Evolutionary conservation across 2,888 invertebrate species (phyloP).

Genomic region (Corythucha ciliata): DNA sequence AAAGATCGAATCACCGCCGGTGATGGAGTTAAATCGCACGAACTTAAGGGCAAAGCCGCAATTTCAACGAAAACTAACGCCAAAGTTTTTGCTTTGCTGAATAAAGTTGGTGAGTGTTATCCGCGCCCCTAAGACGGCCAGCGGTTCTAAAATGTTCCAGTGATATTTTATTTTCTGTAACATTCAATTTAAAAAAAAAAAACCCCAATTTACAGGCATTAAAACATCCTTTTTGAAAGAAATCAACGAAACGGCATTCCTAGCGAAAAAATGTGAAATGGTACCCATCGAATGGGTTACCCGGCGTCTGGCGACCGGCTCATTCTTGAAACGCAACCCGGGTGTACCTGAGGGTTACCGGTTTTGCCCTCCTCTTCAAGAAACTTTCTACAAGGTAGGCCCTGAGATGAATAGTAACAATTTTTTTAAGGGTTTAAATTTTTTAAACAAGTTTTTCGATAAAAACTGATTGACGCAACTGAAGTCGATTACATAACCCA

Average conservation of each 20-base stretch:
- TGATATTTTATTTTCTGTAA: too few species aligned
- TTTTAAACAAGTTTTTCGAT: too few species aligned
- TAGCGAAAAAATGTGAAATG: conserved; percentile 90
- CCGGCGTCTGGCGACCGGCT: conserved; percentile 87
- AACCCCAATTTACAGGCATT: conserved; percentile 53
- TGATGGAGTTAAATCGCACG: conserved; percentile 86
- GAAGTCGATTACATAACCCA: too few species aligned
- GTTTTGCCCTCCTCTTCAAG: conserved; percentile 67
- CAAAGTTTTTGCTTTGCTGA: conserved; percentile 76
- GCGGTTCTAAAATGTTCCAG: conserved; percentile 49
- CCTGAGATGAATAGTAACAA: too few species aligned
- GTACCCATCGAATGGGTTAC: conserved; percentile 98
- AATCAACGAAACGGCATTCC: conserved; percentile 67
- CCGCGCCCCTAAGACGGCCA: too few species aligned
- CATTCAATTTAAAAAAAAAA: not conserved
- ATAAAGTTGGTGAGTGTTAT: conserved; percentile 58
- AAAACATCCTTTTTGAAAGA: conserved; percentile 76
- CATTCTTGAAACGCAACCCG: conserved; percentile 80
- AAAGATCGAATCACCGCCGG: conserved; percentile 98
- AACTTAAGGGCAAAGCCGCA: conserved; percentile 82
- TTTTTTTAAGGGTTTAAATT: too few species aligned
- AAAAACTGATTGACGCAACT: too few species aligned
- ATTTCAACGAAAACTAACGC: conserved; percentile 88
- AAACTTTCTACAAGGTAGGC: conserved; percentile 82
- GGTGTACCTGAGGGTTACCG: conserved; percentile 85